Evolutionary conservation across 2,797 vertebrate species (phyloP), one percentile per base, ranked within the genome.

Genomic region (Discoglossus pictus): DNA sequence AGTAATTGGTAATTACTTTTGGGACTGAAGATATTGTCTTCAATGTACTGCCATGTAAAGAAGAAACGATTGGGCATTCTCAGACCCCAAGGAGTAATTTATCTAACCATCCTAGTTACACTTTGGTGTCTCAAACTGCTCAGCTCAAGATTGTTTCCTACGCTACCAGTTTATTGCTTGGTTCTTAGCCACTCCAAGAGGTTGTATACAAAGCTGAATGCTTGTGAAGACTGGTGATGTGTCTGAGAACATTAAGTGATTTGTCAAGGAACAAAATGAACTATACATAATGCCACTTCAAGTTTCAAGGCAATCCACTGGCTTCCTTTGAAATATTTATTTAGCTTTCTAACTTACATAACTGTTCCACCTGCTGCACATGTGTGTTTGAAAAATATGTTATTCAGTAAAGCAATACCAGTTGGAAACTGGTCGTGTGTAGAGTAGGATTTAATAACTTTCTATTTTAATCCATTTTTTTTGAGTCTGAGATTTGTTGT

Each of bases 351-450:
- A 72, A 59, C 39, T 16, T 1, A 59, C 25, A 77, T 69, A 61
- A 75, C 70, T 7, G 1, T 75, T 77, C 69, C 62, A 73, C 75
- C 54, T 81, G 51, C 52, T 68, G 23, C 50, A 59, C 77, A 73
- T 39, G 13, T 69, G 13, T 69, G 25, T 40, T 76, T 79, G 20
- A 74, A 67, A 80, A 46, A 36, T 65, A 74, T 44, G 50, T 13
- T 31, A 70, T 73, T 71, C 67, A 60, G 7, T 76, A 63, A 74
- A 74, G n/a, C 43, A 13, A 12, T 47, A 16, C 38, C 34, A 60
- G 23, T 65, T 75, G 68, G 8, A 61, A 21, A 52, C 50, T 66
- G 43, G 40, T 17, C 40, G 11, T 16, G 7, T 38, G 38, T 8
- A 10, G 3, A 61, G 56, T 55, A 25, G 10, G 25, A 68, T 78